Base-by-base conservation (phyloP, 1,140 invertebrate species). In the Steinernema khuongi region DNA sequence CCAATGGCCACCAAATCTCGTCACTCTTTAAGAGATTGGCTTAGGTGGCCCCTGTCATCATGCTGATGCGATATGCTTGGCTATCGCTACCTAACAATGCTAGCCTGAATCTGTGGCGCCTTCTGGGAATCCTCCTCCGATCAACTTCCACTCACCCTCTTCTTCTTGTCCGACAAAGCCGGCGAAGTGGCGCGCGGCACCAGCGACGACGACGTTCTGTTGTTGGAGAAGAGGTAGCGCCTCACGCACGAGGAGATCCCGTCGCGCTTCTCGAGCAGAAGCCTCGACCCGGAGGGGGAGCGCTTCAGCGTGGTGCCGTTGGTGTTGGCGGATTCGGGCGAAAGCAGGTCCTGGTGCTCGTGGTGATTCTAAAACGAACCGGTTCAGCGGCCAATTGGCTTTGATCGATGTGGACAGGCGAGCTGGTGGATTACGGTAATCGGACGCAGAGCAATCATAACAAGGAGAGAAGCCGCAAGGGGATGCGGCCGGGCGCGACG, bases 381-480 rank as follows among this genome's bases (percentile, higher is more conserved):
- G 22, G 50, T 60, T 26, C 11, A 60, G 22, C 14, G 14, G 4
- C 50, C 50, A 60, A 60, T 60, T 60, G 11, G 50, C 26, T 60
- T 60, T 60, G 50, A 60, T 60, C 50, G 50, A 60, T 60, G 7
- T 7, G 22, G 7, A 60, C 50, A 60, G 50, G 14, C 7, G 2
- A 4, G 19, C 50, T 60, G 50, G 26, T 60, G 14, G 50, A 60
- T 60, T 60, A 60, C 50, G 50, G 50, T 60, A 60, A 60, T 60
- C 50, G 50, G 50, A 60, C 22, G 7, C 50, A 22, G 50, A n/a
- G 14, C 7, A 41, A 41, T 41, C 36, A 60, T 22, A 60, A 60
- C 50, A 60, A n/a, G n/a, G n/a, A n/a, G n/a, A n/a, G n/a, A 22
- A 60, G 26, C 26, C 19, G 50, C 7, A 22, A 60, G 14, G 11